Base-by-base conservation (phyloP, 2,797 vertebrate genomes). In the Pempheris klunzingeri region DNA sequence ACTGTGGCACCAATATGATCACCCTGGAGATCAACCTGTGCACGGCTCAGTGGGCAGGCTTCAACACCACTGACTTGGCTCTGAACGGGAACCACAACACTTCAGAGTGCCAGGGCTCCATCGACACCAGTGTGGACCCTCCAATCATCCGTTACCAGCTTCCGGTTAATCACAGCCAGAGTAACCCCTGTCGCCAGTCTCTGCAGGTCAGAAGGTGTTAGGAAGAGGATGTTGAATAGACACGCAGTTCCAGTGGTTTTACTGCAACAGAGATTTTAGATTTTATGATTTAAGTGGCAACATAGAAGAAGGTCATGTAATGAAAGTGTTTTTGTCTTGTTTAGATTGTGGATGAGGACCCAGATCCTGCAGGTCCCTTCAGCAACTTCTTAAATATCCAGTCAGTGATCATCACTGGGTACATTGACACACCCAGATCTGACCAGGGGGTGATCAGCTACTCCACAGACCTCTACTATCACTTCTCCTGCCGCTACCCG, bases 401-500 rank as follows among this genome's bases (percentile, higher is more conserved):
- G 89, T 90, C 94, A 1, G 93, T 95, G 18, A 85, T 94, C 65
- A 93, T 96, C 85, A 95, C 92, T 0, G 92, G 95, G 55, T 95
- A 77, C 76, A 94, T 96, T 8, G 92, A 96, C 78, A 95, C 95
- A 0, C 87, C 92, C 13, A 68, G 22, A 34, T 65, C 93, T 0
- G 85, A 87, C 15, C 58, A 58, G n/a, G 94, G 95, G 1, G 0
- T 94, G 36, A 92, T 96, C 79, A 95, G 95, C 87, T 96, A 95
- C 84, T 76, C 92, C 71, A 96, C 95, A 17, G 95, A 96, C 80
- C 89, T 96, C 22, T 94, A 94, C 88, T 96, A 96, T 58, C 92
- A 92, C 70, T 96, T 96, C 82, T 94, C 95, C 80, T 96, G 96
- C 82, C 92, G 87, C 47, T 96, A 96, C 81, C 95, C 95, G 0